These are phyloP conservation scores for Drosophila colorata DNA, from an alignment of 2,888 invertebrate genomes.

Conservation along the genomic window DNA sequence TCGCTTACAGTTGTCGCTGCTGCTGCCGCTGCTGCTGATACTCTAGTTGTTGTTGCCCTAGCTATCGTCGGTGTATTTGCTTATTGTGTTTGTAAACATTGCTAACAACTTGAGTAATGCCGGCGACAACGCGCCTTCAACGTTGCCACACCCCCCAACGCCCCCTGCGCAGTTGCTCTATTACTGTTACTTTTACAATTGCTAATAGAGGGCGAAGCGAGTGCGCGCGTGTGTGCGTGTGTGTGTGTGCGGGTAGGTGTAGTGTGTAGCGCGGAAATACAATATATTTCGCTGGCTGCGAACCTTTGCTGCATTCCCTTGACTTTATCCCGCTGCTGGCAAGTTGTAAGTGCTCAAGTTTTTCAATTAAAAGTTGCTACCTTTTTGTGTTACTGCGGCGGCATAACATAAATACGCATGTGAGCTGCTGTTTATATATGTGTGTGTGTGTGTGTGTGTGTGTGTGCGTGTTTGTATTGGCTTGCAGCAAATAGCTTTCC, in stretches of 20 bases:
- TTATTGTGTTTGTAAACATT: constrained; percentile 81
- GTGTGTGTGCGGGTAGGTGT: constrained; percentile 35
- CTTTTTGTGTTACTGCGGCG: constrained; percentile 75
- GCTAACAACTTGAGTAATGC: constrained; percentile 80
- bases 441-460: constrained; percentile 17
- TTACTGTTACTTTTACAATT: constrained; percentile 53
- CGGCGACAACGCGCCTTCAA: constrained; percentile 69
- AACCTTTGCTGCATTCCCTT: constrained; percentile 31
- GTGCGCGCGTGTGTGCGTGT: constrained; percentile 6
- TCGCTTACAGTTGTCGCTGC: constrained; percentile 46
- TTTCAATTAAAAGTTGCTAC: constrained; percentile 80
- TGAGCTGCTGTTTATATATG: constrained; percentile 41
- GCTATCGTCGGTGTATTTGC: constrained; percentile 71
- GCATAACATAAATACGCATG: constrained; percentile 76
- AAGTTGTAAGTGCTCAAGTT: constrained; percentile 80
- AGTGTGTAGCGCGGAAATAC: constrained; percentile 57
- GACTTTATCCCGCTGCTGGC: constrained; percentile 41
- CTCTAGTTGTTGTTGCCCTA: constrained; percentile 21
- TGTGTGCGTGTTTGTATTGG: constrained; percentile 9
- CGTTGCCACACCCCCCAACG: constrained; percentile 25
- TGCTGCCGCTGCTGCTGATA: constrained; percentile 16
- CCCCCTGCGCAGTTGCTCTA: constrained; percentile 28
- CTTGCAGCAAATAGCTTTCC: constrained; percentile 34
- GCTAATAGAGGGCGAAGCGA: constrained; percentile 52
- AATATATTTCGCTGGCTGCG: constrained; percentile 52